Conservation (phyloP, 2,113 vertebrate genomes). For the Malurus melanocephalus region DNA sequence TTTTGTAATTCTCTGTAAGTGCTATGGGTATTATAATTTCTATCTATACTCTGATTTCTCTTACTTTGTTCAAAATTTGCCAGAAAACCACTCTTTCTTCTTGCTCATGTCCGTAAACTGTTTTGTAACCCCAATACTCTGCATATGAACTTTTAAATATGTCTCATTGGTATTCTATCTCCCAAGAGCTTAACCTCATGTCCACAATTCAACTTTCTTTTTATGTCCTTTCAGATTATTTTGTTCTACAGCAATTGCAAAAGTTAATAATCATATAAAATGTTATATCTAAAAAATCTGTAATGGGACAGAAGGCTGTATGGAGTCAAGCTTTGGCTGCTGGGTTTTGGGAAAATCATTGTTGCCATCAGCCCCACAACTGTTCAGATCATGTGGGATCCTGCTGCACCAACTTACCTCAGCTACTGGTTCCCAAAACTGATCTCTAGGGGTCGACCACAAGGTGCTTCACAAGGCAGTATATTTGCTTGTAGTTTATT, state of each 20-base stretch:
- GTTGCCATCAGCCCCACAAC: not conserved
- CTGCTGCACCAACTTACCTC: not conserved
- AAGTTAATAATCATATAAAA: not conserved
- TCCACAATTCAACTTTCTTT: not conserved
- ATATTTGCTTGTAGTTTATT: not conserved
- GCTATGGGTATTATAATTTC: not conserved
- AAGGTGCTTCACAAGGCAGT: not conserved
- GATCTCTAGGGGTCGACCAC: not conserved
- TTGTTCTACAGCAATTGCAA: not conserved
- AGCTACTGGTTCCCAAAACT: not conserved
- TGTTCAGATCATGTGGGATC: not conserved
- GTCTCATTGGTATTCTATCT: not conserved
- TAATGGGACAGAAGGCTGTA: not conserved
- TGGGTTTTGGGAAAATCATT: not conserved
- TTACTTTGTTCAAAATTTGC: not conserved
- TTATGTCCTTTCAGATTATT: not conserved
- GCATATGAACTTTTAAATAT: not conserved
- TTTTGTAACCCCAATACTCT: not conserved
- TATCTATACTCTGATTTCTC: not conserved
- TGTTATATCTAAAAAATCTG: not conserved
- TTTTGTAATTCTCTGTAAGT: not conserved
- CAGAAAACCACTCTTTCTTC: not conserved
- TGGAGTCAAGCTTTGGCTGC: not conserved
- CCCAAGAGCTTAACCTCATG: not conserved
- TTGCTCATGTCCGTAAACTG: not conserved